Conservation (phyloP, 2,113 vertebrate genomes). For the Chlorodrepanis virens region DNA sequence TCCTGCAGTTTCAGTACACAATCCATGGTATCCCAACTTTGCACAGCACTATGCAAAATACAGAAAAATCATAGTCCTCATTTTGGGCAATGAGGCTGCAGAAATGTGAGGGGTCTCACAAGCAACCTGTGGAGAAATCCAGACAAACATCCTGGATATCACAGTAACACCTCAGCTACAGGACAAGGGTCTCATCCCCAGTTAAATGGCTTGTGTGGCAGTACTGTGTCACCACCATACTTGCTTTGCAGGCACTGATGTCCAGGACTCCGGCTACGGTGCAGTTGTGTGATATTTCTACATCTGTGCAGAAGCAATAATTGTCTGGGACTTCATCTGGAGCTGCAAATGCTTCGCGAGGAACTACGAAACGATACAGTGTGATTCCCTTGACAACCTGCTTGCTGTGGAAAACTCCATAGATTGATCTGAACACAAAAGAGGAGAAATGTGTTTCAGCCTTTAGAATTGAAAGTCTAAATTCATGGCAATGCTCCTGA, state of each 20-base stretch:
- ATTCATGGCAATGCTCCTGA: not conserved
- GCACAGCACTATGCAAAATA: not conserved
- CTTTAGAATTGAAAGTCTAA: not conserved
- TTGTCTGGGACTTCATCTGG: conserved; percentile 81
- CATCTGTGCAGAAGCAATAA: conserved; percentile 82
- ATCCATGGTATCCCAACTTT: accelerated
- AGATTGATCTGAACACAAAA: conserved; percentile 82
- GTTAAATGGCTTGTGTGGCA: not conserved
- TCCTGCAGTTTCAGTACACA: not conserved
- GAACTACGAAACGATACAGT: conserved; percentile 84
- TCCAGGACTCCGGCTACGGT: conserved; percentile 82
- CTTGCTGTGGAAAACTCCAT: conserved; percentile 70
- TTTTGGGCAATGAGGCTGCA: not conserved
- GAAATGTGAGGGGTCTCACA: not conserved
- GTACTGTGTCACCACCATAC: conserved; percentile 36
- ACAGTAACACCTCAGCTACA: not conserved
- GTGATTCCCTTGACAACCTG: conserved; percentile 82
- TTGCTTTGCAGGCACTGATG: conserved; percentile 77
- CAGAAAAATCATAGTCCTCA: not conserved
- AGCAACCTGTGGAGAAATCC: not conserved
- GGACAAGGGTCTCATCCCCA: not conserved
- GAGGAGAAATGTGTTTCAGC: not conserved
- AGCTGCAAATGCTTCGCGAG: conserved; percentile 79
- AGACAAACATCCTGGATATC: accelerated
- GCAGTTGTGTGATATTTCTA: conserved; percentile 75